A percentile compares a stretch with the other conserved stretches of the same genome.
phyloP scores from a whole-genome alignment of 1,140 invertebrate genomes.

The Latrodectus geometricus region DNA sequence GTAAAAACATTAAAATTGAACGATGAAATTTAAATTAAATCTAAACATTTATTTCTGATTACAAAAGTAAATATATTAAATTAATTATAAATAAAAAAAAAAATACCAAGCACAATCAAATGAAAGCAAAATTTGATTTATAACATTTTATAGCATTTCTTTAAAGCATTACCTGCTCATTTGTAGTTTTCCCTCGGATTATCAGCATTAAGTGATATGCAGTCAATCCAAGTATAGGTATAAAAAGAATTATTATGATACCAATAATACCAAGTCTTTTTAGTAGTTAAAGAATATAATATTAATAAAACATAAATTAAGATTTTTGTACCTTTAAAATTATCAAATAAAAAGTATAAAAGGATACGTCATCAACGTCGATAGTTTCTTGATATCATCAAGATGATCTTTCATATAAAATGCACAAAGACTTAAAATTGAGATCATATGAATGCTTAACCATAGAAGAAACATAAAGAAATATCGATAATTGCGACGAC shows the following conservation, averaged over 20 bases:
- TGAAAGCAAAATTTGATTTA: not conserved
- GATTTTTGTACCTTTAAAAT: not conserved
- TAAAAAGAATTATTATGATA: conserved; percentile 88
- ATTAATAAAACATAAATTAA: not conserved
- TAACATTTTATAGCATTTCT: not conserved
- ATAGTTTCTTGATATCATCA: conserved; percentile 81
- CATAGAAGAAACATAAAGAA: conserved; percentile 99
- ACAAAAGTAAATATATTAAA: no score
- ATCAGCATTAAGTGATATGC: conserved; percentile 98
- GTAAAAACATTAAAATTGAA: no score
- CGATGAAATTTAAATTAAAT: no score
- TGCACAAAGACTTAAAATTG: conserved; percentile 92
- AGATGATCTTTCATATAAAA: conserved; percentile 88
- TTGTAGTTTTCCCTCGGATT: conserved; percentile 96
- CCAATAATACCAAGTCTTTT: conserved; percentile 80
- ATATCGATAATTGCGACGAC: conserved; percentile 96
- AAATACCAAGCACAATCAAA: not conserved
- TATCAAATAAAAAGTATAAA: conserved; percentile 1
- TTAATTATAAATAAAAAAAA: not conserved
- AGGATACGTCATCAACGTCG: conserved; percentile 85
- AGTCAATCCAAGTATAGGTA: conserved; percentile 97
- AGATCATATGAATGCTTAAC: conserved; percentile 95
- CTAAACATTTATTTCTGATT: no score
- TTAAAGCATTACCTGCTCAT: conserved; percentile 84
- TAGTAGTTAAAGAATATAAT: conserved; percentile 22